Percentiles rank a stretch among this genome's conserved stretches.
These are phyloP conservation scores for Bos taurus DNA, from an alignment of 2,113 vertebrate species.

Conservation along the genomic window ARS-UCD2.0 NC_037328.1:79111001-79111500, in stretches of 20 bases:
- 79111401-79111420: not conserved
- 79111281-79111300: not conserved
- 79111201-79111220: not conserved
- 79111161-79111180: not conserved
- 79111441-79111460: slow-evolving; percentile 20
- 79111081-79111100: not conserved
- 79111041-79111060: not conserved
- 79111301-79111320: not conserved
- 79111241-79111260: not conserved
- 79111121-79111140: not conserved
- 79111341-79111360: not conserved
- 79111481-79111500: slow-evolving; percentile 37
- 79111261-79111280: not conserved
- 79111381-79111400: not conserved
- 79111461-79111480: slow-evolving; percentile 53
- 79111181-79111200: not conserved
- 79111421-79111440: not conserved
- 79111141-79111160: not conserved
- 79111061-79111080: not conserved
- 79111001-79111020: not conserved
- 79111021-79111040: not conserved
- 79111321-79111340: not conserved
- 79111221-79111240: not conserved
- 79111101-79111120: not conserved
- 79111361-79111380: not conserved